These are phyloP conservation scores for Mellivora capensis DNA, from an alignment of 2,113 vertebrate species.

Conservation along the genomic window DNA sequence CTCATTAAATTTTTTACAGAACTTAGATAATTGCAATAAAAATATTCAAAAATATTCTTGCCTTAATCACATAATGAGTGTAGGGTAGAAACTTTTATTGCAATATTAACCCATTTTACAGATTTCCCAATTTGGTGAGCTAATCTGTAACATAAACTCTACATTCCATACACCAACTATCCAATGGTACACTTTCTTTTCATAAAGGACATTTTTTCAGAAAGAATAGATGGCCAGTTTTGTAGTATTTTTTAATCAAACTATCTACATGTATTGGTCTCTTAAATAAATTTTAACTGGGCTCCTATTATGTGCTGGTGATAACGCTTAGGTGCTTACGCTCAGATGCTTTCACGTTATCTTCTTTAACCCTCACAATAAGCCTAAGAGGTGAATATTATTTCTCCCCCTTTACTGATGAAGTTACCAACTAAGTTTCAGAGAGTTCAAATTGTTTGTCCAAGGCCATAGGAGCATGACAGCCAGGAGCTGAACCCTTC, in stretches of 20 bases:
- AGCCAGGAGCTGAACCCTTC: neutral
- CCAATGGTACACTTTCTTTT: neutral
- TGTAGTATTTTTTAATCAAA: constrained; percentile 16
- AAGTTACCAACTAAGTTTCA: neutral
- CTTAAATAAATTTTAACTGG: neutral
- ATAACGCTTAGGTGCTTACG: neutral
- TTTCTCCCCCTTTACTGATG: neutral
- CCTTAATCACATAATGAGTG: neutral
- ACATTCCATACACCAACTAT: neutral
- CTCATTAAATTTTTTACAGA: constrained; percentile 67
- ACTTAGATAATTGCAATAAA: constrained; percentile 47
- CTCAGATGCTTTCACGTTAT: neutral
- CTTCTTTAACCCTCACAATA: neutral
- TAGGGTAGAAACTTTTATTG: neutral
- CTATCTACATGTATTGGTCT: neutral
- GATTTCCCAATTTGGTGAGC: neutral
- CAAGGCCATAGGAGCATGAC: neutral
- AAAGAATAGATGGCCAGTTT: neutral
- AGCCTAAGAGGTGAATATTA: neutral
- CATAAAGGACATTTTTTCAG: neutral
- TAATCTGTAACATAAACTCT: neutral
- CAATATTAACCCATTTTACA: constrained; percentile 53
- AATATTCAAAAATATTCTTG: constrained; percentile 50
- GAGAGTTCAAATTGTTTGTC: neutral
- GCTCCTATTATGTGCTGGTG: neutral